Percentiles rank a stretch among this genome's conserved stretches.
Evolutionary conservation across 2,113 vertebrate species (phyloP).

Genomic region (Microcebus lehilahytsara): DNA sequence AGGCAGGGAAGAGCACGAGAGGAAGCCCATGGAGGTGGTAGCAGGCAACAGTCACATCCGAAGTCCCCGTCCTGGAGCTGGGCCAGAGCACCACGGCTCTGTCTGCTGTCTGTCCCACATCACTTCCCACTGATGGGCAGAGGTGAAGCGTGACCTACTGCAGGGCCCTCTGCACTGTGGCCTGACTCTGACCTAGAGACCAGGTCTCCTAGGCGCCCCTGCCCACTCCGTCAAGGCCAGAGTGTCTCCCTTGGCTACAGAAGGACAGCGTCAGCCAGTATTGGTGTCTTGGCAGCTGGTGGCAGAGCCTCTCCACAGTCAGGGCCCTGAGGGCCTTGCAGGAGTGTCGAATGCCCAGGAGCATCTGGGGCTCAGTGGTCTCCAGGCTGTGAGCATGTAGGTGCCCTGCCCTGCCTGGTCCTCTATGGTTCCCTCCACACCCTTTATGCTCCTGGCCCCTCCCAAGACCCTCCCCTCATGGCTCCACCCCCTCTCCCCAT

Average conservation of each 20-base stretch:
- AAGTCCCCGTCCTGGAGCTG: not conserved
- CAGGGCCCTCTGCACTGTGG: not conserved
- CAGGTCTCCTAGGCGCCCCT: not conserved
- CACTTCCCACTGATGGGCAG: not conserved
- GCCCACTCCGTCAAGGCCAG: not conserved
- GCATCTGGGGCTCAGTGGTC: not conserved
- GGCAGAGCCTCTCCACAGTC: not conserved
- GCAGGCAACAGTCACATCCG: not conserved
- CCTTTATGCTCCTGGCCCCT: not conserved
- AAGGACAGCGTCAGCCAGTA: not conserved
- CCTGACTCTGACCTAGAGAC: not conserved
- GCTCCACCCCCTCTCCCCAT: too few relatives aligned
- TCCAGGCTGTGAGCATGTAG: not conserved
- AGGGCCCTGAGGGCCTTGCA: not conserved
- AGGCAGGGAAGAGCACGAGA: not conserved
- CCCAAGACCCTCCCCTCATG: not conserved
- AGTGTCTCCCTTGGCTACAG: not conserved
- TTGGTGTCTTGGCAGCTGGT: not conserved
- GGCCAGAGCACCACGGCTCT: fast-evolving
- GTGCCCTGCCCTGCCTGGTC: not conserved
- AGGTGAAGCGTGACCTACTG: fast-evolving
- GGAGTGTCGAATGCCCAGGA: too few relatives aligned
- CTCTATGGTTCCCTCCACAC: not conserved
- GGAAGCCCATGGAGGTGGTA: not conserved
- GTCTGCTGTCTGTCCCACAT: not conserved